These are phyloP conservation scores for Caenorhabditis plicata DNA, from an alignment of 2,888 invertebrate species.

Conservation along the genomic window DNA sequence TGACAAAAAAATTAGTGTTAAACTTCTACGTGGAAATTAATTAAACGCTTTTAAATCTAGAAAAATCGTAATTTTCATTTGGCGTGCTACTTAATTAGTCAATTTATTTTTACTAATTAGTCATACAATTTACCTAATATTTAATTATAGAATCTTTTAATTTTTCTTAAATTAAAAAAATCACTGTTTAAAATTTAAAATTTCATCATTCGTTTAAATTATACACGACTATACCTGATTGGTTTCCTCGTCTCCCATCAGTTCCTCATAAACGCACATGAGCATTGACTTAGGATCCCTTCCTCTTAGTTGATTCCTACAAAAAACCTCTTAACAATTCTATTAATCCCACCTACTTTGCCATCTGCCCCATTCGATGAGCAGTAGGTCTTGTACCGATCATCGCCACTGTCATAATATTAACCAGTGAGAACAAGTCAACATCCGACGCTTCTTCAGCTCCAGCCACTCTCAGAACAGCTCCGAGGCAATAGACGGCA, in stretches of 20 bases:
- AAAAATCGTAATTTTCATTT: no score
- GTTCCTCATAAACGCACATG: slow-evolving; percentile 55
- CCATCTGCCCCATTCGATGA: slow-evolving; percentile 59
- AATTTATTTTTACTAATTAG: no score
- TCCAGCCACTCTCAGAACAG: slow-evolving; percentile 48
- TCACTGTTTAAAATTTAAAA: no score
- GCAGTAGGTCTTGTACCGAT: slow-evolving; percentile 59
- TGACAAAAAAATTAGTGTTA: no score
- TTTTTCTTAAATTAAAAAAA: no score
- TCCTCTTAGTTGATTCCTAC: slow-evolving; percentile 45
- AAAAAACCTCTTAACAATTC: neutral
- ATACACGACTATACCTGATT: slow-evolving; percentile 42
- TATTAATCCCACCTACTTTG: slow-evolving; percentile 20
- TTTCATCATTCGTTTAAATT: neutral
- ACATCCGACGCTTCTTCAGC: slow-evolving; percentile 52
- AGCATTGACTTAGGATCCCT: slow-evolving; percentile 47
- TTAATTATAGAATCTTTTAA: no score
- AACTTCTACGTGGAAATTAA: no score
- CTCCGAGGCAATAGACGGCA: slow-evolving; percentile 50
- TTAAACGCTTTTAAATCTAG: no score
- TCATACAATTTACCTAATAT: no score
- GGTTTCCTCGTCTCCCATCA: slow-evolving; percentile 63
- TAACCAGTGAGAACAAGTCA: slow-evolving; percentile 59
- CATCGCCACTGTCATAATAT: slow-evolving; percentile 58
- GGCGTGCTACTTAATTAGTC: no score